Base-by-base conservation (phyloP, 2,888 invertebrate genomes). In the Stratiomys singularior region DNA sequence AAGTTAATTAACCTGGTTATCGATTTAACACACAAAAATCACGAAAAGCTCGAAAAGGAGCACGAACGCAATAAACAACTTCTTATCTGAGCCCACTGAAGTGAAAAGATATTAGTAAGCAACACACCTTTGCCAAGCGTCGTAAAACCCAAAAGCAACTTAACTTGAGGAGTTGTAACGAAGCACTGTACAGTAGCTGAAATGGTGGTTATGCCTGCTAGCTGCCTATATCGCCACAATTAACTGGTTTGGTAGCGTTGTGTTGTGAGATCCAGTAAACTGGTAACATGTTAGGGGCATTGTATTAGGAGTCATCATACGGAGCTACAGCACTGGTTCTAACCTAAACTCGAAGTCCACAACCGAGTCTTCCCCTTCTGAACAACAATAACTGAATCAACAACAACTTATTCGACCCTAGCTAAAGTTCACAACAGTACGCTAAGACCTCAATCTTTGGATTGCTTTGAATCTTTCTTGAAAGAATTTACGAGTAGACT, bases 231-330 rank as follows among this genome's bases (percentile, higher is more conserved):
- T 25, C 27, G 69, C 37, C 28, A 72, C 56, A 37, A 37, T 74
- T 74, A 74, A 74, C 74, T 74, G 74, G 74, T 74, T 74, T 74
- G 58, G 74, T 74, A 15, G 27, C 58, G 28, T 37, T 58, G 18
- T 18, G 28, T 30, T 46, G 23, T 30, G 21, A 58, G 13, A 30
- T 13, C 46, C 7, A 18, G 28, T n/a, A 56, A 28, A 37, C 74
- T 37, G 74, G 37, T 60, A 37, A 13, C 56, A 52, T 18, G 27
- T 58, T 23, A 37, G 44, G 56, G 72, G 56, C 72, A 47, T 25
- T 18, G 69, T n/a, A 66, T 66, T 44, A 5, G 30, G 44, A 69
- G 21, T 52, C 52, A 52, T 52, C 52, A 28, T 9, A 37, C 9
- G 5, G 37, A 37, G 37, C 66, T 37, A 37, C 66, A 21, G 66